phyloP scores from a whole-genome alignment of 2,797 vertebrate genomes.

The Cygnus olor region DNA sequence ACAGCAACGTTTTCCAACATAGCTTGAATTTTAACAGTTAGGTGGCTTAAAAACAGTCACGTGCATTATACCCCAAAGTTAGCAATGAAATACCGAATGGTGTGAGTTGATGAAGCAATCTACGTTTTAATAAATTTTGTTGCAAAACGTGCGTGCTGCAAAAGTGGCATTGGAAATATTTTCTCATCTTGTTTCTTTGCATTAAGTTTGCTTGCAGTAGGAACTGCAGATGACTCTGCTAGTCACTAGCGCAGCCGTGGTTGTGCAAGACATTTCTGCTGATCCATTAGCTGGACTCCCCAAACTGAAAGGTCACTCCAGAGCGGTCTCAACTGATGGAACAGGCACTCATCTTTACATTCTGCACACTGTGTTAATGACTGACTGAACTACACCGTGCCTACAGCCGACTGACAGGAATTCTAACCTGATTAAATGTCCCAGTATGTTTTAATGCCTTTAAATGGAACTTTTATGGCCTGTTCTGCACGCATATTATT shows the following conservation, averaged over 20 bases:
- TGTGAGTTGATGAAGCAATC: not conserved
- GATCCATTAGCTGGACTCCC: not conserved
- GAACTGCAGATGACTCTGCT: not conserved
- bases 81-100: not conserved
- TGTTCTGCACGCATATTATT: conserved; percentile 76
- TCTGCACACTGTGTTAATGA: conserved; percentile 59
- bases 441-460: conserved; percentile 76
- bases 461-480: conserved; percentile 83
- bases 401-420: conserved; percentile 70
- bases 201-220: not conserved
- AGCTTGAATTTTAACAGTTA: not conserved
- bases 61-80: not conserved
- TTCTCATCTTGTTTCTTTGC: not conserved
- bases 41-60: not conserved
- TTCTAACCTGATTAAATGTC: conserved; percentile 78
- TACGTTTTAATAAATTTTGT: not conserved
- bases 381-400: conserved; percentile 57
- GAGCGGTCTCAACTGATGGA: conserved; percentile 30
- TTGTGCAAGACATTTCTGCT: not conserved
- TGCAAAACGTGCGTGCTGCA: not conserved
- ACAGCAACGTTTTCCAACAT: not conserved
- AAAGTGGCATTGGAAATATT: not conserved
- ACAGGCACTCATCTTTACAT: conserved; percentile 48
- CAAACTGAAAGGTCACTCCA: conserved; percentile 42
- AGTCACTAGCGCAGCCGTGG: not conserved